Evolutionary conservation across 1,140 invertebrate genomes (phyloP), one percentile per base, ranked within the genome.

Genomic region (Pseudomyrmex flavicornis): DNA sequence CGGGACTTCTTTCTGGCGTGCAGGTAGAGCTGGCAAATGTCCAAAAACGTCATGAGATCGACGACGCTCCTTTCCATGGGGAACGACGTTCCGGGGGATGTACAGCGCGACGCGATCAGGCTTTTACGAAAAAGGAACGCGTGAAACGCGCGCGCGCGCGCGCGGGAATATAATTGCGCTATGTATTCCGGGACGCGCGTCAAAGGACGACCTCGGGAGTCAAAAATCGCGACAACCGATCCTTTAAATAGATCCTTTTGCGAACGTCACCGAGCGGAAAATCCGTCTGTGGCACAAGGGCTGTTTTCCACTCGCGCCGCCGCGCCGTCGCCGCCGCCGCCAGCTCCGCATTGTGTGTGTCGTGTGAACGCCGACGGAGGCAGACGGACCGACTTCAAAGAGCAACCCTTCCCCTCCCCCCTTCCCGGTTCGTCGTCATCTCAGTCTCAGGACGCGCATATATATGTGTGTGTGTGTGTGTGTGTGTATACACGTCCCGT

Each of bases 11-110:
- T 91, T 44, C 86, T 90, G 1, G 88, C 89, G 66, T 94, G 90
- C 9, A 94, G 84, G 62, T 94, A 94, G 15, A 92, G 58, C 63
- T 92, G 92, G 84, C 93, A 94, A 22, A 94, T 85, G 70, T 93
- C 93, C 77, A 93, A 89, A 80, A 91, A 94, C 79, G 86, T 90
- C 77, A 93, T 91, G 58, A 93, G 89, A 74, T 93, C 91, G 72
- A 94, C 87, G 68, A 92, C 88, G 75, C 86, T 89, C 84, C 72
- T 92, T 83, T 88, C 89, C 86, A 86, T 86, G 66, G 80, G 52
- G 61, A 65, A 44, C 10, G 15, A 59, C 44, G 44, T 22, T 69
- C 35, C 35, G 22, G 4, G 12, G 8, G 20, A 54, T 15, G 10
- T 1, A 8, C 0, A 1, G 35, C 35, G 35, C 12, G 50, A 20